Base-by-base conservation (phyloP, 2,888 invertebrate species). In the Strigamia crassipes region DNA sequence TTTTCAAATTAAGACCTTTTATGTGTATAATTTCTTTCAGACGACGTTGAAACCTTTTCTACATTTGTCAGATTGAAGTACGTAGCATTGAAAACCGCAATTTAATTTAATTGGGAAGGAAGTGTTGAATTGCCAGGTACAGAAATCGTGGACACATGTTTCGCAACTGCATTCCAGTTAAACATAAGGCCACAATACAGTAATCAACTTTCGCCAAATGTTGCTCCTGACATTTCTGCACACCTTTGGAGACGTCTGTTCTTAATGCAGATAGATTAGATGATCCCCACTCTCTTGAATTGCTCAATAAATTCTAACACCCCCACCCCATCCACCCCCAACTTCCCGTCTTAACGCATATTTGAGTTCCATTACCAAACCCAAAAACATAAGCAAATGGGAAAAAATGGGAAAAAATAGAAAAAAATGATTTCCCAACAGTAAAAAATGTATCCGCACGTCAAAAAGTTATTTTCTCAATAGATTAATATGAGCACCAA, bases 181-280 rank as follows among this genome's bases (percentile, higher is more conserved):
- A 66, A 73, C 73, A n/a, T 27, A 15, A 73, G 31, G 73, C 73
- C 73, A 73, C 73, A 73, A 73, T 73, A 15, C 23, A n/a, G 73
- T 31, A 73, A 73, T 73, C 73, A 73, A 73, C 73, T 73, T 73
- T 27, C 73, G 1, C 73, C 27, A 73, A 73, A 18, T 56, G 56
- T 56, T 56, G 18, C 56, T 56, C n/a, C 56, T 31, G 73, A 31
- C 73, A 73, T n/a, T 15, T 73, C 27, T 18, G 10, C 73, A 73
- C 73, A 73, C 73, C 73, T 73, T 73, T 73, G 31, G 5, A 27
- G 31, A 31, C 31, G 73, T 73, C 31, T 73, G 31, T 12, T 73
- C 73, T 73, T 73, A 73, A 73, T 73, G 73, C 73, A 73, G 73
- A 73, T 31, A 73, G 73, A 73, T 73, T 31, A 73, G 73, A 73